These are phyloP conservation scores for Natator depressus DNA, from an alignment of 2,113 vertebrate species.

Conservation along the genomic window DNA sequence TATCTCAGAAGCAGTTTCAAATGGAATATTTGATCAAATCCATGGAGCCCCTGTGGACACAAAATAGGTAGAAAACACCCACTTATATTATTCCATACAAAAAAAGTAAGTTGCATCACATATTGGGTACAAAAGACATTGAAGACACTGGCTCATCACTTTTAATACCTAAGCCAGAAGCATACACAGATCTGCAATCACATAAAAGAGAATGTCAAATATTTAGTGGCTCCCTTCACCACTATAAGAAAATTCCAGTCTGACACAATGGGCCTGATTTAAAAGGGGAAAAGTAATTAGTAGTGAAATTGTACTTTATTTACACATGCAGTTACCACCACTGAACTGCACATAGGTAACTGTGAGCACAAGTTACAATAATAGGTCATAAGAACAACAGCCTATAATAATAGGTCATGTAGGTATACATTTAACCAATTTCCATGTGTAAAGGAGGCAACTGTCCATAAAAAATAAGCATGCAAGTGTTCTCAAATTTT, in stretches of 20 bases:
- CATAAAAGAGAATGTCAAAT: neutral
- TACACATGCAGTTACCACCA: neutral
- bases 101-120: neutral
- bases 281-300: neutral
- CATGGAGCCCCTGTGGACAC: neutral
- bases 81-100: neutral
- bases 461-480: neutral
- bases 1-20: neutral
- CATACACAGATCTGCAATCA: neutral
- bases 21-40: neutral
- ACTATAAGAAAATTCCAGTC: neutral
- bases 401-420: neutral
- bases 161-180: neutral
- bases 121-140: fast-evolving
- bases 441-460: neutral
- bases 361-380: neutral
- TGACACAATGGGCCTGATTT: neutral
- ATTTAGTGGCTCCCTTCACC: neutral
- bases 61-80: fast-evolving
- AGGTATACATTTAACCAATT: neutral
- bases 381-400: neutral
- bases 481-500: neutral
- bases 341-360: neutral
- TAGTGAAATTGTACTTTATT: neutral
- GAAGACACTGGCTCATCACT: neutral